These are phyloP conservation scores for Taphrorychus bicolor DNA, from an alignment of 2,888 invertebrate species.

Conservation along the genomic window DNA sequence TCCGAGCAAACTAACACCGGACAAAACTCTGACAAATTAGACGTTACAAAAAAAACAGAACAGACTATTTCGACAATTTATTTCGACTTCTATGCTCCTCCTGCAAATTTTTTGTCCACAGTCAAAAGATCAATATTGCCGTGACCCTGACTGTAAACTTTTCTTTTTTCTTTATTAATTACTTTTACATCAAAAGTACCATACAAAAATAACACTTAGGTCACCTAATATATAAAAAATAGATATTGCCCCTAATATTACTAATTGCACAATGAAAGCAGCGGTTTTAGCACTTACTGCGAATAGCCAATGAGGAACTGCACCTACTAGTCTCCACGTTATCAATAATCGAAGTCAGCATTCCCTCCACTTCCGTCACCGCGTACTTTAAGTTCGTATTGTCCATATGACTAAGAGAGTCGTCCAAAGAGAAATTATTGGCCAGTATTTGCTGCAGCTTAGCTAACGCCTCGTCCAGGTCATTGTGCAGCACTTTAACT, in stretches of 20 bases:
- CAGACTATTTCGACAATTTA: too few species aligned
- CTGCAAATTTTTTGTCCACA: too few species aligned
- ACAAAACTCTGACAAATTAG: too few species aligned
- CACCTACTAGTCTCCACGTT: slow-evolving; percentile 69
- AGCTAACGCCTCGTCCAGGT: slow-evolving; percentile 73
- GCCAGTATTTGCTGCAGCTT: slow-evolving; percentile 75
- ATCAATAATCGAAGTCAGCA: slow-evolving; percentile 71
- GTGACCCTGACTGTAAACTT: too few species aligned
- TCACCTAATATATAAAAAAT: too few species aligned
- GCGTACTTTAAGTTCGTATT: slow-evolving; percentile 73
- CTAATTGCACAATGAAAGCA: background rate
- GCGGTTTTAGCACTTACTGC: slow-evolving; percentile 10
- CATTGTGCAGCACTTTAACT: slow-evolving; percentile 67
- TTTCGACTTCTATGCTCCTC: too few species aligned
- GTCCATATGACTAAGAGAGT: slow-evolving; percentile 65
- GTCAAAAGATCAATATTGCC: too few species aligned
- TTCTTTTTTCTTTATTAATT: too few species aligned
- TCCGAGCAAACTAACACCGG: too few species aligned
- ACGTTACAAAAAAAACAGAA: too few species aligned
- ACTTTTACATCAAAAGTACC: too few species aligned
- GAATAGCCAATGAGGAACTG: slow-evolving; percentile 44
- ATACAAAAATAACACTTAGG: too few species aligned
- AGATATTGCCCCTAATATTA: background rate
- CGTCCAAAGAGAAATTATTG: slow-evolving; percentile 71
- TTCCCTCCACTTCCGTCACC: slow-evolving; percentile 74